Evolutionary conservation across 2,888 invertebrate species (phyloP).

Genomic region (Parnassius glacialis): DNA sequence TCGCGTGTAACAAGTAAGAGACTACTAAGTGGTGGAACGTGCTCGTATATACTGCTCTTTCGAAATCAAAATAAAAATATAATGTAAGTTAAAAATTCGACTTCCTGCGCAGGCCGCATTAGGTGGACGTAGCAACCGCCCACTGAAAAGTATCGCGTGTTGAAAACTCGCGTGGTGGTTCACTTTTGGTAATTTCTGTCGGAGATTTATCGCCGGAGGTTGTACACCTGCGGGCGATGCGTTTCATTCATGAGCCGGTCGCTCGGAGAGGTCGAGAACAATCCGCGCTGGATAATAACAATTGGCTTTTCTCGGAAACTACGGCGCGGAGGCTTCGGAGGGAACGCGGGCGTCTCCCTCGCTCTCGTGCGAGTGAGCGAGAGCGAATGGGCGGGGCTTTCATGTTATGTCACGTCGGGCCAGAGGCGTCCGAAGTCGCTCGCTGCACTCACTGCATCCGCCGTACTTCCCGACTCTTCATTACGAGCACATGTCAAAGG

Average conservation of each 20-base stretch:
- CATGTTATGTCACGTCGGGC: constrained; percentile 66
- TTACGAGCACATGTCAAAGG: constrained; percentile 51
- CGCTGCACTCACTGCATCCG: constrained; percentile 58
- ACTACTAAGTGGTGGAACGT: constrained; percentile 44
- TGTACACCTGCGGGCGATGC: constrained; percentile 69
- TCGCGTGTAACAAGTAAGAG: constrained; percentile 25
- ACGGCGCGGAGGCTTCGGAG: constrained; percentile 71
- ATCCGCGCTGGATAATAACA: constrained; percentile 74
- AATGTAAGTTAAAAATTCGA: constrained; percentile 49
- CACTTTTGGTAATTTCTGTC: constrained; percentile 64
- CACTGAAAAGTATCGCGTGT: constrained; percentile 75
- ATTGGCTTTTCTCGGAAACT: constrained; percentile 77
- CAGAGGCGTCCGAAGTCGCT: constrained; percentile 49
- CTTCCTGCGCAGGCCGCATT: constrained; percentile 68
- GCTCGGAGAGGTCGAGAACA: constrained; percentile 63
- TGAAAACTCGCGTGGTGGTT: constrained; percentile 66
- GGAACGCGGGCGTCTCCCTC: constrained; percentile 58
- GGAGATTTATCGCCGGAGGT: constrained; percentile 64
- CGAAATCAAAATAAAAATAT: constrained; percentile 50
- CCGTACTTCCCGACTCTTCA: constrained; percentile 63
- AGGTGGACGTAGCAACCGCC: constrained; percentile 36
- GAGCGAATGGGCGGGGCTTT: constrained; percentile 71
- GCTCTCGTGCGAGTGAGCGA: constrained; percentile 56
- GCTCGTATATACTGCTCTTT: constrained; percentile 38
- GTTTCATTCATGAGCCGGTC: constrained; percentile 72